phyloP scores from a whole-genome alignment of 2,888 invertebrate genomes.

The Philonicus albiceps region DNA sequence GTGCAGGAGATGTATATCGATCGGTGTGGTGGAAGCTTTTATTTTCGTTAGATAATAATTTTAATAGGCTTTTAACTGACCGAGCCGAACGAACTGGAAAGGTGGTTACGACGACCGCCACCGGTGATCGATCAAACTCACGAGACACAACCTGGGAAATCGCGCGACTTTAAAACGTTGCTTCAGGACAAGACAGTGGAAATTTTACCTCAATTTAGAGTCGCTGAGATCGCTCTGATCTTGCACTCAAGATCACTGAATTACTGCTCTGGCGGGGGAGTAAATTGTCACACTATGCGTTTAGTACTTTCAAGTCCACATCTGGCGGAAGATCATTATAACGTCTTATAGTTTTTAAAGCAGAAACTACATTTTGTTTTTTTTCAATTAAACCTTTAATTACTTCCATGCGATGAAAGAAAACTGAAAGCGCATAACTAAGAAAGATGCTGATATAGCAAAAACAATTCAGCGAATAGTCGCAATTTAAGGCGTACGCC shows the following conservation, averaged over 20 bases:
- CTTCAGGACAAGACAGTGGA: neutral
- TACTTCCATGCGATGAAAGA: neutral
- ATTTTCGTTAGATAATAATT: neutral
- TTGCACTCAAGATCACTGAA: neutral
- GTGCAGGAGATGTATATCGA: slow-evolving; percentile 34
- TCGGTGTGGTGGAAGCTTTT: neutral
- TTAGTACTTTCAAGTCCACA: neutral
- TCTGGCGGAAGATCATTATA: neutral
- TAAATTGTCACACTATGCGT: neutral
- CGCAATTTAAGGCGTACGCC: neutral
- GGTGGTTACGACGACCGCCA: neutral
- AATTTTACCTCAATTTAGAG: neutral
- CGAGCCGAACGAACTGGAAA: neutral
- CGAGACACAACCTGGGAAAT: neutral
- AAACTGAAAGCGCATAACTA: neutral
- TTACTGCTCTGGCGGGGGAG: neutral
- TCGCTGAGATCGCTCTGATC: neutral
- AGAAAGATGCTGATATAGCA: neutral
- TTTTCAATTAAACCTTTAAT: neutral
- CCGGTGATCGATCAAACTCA: neutral
- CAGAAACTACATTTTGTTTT: neutral
- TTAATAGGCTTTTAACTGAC: neutral
- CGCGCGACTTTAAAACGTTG: neutral
- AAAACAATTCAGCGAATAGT: neutral
- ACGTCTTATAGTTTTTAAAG: neutral